These are phyloP conservation scores for Acrocera orbiculus DNA, from an alignment of 2,888 invertebrate genomes.

Conservation along the genomic window DNA sequence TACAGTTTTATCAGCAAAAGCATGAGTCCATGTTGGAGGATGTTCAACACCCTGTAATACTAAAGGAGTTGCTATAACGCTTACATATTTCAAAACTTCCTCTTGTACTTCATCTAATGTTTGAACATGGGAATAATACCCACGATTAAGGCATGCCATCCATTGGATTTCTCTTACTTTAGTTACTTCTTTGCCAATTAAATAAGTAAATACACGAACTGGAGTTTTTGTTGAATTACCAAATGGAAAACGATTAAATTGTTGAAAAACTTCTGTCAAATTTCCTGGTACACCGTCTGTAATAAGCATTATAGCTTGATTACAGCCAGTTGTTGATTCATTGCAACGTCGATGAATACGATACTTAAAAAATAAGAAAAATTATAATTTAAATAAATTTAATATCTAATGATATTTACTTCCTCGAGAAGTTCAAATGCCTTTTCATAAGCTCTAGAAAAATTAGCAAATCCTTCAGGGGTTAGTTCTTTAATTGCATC, in stretches of 20 bases:
- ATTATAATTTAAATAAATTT: not conserved
- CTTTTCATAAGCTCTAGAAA: constrained; percentile 59
- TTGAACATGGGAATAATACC: constrained; percentile 87
- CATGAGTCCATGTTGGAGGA: constrained; percentile 88
- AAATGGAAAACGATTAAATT: constrained; percentile 52
- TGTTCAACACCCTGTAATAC: constrained; percentile 56
- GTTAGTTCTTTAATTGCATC: constrained; percentile 41
- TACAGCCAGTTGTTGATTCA: constrained; percentile 50
- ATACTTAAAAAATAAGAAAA: constrained; percentile 23
- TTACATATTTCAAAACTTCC: constrained; percentile 89
- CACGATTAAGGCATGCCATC: constrained; percentile 92
- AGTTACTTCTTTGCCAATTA: constrained; percentile 84
- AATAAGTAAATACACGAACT: constrained; percentile 86
- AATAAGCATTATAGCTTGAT: constrained; percentile 90
- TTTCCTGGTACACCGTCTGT: constrained; percentile 89
- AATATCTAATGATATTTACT: constrained; percentile 33
- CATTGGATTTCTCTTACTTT: constrained; percentile 76
- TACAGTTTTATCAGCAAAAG: constrained; percentile 75
- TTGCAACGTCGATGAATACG: constrained; percentile 36
- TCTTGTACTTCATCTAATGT: constrained; percentile 91
- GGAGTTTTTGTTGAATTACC: constrained; percentile 50
- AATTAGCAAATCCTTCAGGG: constrained; percentile 66
- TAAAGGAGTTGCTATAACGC: constrained; percentile 75
- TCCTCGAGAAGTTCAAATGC: constrained; percentile 67
- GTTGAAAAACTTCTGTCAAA: constrained; percentile 65